Conservation (phyloP, 2,888 invertebrate species). For the Bombylius major region DNA sequence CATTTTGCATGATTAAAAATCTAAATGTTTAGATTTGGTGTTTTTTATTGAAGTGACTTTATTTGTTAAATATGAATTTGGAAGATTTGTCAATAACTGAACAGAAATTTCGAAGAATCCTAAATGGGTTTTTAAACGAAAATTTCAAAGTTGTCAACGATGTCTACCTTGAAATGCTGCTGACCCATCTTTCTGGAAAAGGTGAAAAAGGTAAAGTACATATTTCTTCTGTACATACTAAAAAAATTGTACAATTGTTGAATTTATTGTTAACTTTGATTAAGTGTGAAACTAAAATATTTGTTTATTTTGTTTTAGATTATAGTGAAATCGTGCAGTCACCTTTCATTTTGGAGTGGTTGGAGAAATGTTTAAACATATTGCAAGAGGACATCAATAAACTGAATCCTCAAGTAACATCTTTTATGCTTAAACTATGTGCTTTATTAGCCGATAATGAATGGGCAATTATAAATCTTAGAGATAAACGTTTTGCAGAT, state of each 20-base stretch:
- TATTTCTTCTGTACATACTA: background rate
- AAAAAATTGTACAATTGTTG: too few species aligned
- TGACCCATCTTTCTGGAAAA: slow-evolving; percentile 45
- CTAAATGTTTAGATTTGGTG: too few species aligned
- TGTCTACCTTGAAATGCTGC: slow-evolving; percentile 51
- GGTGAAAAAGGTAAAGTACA: slow-evolving; percentile 17
- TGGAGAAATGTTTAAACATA: slow-evolving; percentile 33
- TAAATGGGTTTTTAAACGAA: slow-evolving; percentile 25
- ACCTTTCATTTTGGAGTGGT: slow-evolving; percentile 36
- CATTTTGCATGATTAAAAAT: too few species aligned
- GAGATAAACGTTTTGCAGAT: slow-evolving; percentile 29
- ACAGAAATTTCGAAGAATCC: slow-evolving; percentile 17
- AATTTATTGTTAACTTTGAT: background rate
- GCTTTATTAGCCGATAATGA: slow-evolving; percentile 48
- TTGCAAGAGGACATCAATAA: slow-evolving; percentile 28
- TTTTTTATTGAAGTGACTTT: too few species aligned
- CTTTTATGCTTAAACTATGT: slow-evolving; percentile 51
- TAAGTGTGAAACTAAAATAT: background rate
- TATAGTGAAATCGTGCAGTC: slow-evolving; percentile 28
- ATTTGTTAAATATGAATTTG: background rate
- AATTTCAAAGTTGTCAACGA: slow-evolving; percentile 36
- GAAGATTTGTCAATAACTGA: slow-evolving; percentile 2
- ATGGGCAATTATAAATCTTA: slow-evolving; percentile 44
- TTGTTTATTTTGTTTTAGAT: slow-evolving; percentile 22
- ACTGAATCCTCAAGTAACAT: slow-evolving; percentile 38